These are phyloP conservation scores for Brachionus koreanus DNA, from an alignment of 1,140 invertebrate genomes.

Conservation along the genomic window DNA sequence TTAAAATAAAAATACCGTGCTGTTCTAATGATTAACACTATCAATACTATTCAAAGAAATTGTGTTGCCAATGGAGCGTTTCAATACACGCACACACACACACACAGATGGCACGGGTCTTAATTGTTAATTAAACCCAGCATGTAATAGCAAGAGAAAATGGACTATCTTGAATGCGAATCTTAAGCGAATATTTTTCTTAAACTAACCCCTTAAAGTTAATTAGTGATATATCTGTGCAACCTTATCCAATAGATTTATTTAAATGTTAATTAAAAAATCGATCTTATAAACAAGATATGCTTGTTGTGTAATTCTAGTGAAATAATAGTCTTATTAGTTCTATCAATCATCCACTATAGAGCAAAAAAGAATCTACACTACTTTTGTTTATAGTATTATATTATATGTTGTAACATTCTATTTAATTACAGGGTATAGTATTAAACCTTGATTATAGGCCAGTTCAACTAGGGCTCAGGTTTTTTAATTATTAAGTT, in stretches of 20 bases:
- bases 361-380: not conserved
- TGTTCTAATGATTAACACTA: not conserved
- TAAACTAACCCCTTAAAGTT: not conserved
- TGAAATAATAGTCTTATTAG: not conserved
- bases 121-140: constrained; percentile 15
- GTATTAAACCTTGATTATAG: no score
- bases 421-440: not conserved
- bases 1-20: not conserved
- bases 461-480: no score
- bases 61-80: not conserved
- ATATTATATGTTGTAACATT: not conserved
- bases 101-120: not conserved
- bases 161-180: not conserved
- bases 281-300: not conserved
- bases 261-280: constrained; percentile 21
- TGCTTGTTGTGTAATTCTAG: not conserved
- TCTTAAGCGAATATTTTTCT: not conserved
- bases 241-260: constrained; percentile 31
- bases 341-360: not conserved
- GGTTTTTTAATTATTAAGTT: no score
- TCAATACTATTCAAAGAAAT: not conserved
- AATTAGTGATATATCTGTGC: not conserved
- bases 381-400: not conserved
- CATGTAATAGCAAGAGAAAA: not conserved
- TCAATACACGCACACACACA: not conserved